These are phyloP conservation scores for Alces alces DNA, from an alignment of 2,113 vertebrate genomes.

Conservation along the genomic window DNA sequence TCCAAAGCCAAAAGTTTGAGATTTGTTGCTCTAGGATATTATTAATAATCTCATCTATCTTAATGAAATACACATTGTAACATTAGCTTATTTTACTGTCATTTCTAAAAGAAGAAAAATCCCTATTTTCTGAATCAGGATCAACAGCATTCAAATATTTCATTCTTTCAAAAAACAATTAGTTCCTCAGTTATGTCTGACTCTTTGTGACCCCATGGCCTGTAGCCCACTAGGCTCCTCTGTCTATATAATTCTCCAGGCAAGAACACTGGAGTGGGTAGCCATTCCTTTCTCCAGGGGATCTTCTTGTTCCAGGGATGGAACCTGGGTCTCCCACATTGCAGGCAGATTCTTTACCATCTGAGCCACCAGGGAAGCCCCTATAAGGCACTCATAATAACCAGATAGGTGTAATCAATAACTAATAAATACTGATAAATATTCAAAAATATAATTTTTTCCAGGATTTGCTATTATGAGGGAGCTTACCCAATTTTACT, in stretches of 20 bases:
- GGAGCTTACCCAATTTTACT: not conserved
- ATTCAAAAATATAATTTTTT: slow-evolving; percentile 28
- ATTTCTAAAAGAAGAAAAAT: slow-evolving; percentile 52
- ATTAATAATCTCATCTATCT: slow-evolving; percentile 11
- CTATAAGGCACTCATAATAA: not conserved
- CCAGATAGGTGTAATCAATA: not conserved
- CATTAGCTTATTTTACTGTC: slow-evolving; percentile 27
- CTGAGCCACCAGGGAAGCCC: not conserved
- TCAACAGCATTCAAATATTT: slow-evolving; percentile 27
- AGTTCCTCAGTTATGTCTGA: not conserved
- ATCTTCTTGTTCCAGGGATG: not conserved
- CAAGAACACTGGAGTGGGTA: not conserved
- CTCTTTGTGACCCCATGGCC: not conserved
- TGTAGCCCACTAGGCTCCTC: not conserved
- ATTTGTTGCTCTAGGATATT: not conserved
- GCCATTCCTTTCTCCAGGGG: not conserved
- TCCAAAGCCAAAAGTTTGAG: not conserved
- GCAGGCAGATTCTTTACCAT: not conserved
- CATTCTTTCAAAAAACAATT: not conserved
- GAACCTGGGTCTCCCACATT: not conserved
- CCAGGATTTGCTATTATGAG: not conserved
- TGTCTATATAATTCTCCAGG: not conserved
- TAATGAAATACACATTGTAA: slow-evolving; percentile 33
- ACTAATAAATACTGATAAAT: slow-evolving; percentile 32
- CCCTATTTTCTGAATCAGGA: slow-evolving; percentile 18